A percentile compares a stretch with the other conserved stretches of the same genome.
These are phyloP conservation scores for Oithona nana DNA, from an alignment of 2,888 invertebrate species.

Conservation along the genomic window DNA sequence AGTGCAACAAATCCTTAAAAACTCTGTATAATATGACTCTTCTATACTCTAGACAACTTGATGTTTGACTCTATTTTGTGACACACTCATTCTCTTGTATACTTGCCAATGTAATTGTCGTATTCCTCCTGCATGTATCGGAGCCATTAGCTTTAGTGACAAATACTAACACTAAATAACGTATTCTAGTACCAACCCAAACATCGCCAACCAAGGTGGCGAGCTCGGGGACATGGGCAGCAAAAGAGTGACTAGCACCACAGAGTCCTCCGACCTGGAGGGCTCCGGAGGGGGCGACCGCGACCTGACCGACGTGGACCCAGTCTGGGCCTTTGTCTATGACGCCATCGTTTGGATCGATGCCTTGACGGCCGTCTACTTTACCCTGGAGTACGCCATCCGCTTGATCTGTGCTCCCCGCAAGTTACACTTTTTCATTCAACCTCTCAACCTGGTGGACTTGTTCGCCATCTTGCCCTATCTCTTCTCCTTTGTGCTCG, in stretches of 20 bases:
- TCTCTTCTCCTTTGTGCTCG: conserved; percentile 7
- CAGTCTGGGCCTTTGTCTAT: too few relatives aligned
- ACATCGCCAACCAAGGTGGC: background rate
- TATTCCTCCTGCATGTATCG: too few relatives aligned
- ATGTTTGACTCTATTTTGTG: too few relatives aligned
- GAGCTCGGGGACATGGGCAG: too few relatives aligned
- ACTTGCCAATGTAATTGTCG: too few relatives aligned
- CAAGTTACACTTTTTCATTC: conserved; percentile 9
- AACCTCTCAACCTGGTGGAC: conserved; percentile 12
- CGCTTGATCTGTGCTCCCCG: conserved; percentile 4
- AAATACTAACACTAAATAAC: too few relatives aligned
- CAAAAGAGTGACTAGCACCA: too few relatives aligned
- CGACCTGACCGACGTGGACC: background rate
- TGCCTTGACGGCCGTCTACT: conserved; percentile 14
- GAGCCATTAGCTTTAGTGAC: too few relatives aligned
- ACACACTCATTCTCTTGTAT: too few relatives aligned
- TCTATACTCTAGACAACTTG: too few relatives aligned
- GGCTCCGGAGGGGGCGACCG: background rate
- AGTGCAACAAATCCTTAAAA: too few relatives aligned
- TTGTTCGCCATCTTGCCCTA: conserved; percentile 12
- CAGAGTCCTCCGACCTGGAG: background rate
- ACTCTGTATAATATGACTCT: too few relatives aligned
- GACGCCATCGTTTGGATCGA: conserved; percentile 11
- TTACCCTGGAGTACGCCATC: conserved; percentile 12
- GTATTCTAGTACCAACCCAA: background rate